These are phyloP conservation scores for Nymphicus hollandicus DNA, from an alignment of 2,113 vertebrate genomes.

Conservation along the genomic window DNA sequence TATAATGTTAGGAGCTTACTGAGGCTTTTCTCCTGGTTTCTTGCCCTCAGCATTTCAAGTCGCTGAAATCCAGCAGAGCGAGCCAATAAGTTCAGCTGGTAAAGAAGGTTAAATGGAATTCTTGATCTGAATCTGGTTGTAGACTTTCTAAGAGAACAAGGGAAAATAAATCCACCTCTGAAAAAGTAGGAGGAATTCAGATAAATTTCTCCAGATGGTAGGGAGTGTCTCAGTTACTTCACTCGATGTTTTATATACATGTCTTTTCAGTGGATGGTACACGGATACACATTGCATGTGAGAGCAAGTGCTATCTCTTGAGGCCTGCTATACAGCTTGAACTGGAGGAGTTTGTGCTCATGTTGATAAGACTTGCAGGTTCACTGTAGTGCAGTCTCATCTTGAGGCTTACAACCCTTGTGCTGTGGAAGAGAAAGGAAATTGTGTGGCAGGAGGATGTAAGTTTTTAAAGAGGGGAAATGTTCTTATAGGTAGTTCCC, in stretches of 20 bases:
- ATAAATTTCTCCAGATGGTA: neutral
- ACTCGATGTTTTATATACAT: neutral
- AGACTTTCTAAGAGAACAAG: neutral
- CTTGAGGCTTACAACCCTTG: neutral
- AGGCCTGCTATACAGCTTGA: neutral
- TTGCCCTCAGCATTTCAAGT: neutral
- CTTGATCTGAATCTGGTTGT: neutral
- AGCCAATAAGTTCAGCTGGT: neutral
- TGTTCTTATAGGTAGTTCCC: neutral
- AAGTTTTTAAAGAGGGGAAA: neutral
- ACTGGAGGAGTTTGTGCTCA: neutral
- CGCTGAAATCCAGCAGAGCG: neutral
- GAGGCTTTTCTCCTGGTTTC: neutral
- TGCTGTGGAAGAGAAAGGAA: neutral
- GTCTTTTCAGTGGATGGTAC: neutral
- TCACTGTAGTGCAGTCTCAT: neutral
- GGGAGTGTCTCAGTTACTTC: neutral
- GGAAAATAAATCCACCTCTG: neutral
- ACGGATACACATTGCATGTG: rapidly evolving
- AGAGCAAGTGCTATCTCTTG: neutral
- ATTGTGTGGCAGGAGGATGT: neutral
- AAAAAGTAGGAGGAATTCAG: neutral
- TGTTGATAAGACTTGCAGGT: neutral
- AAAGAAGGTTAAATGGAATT: neutral
- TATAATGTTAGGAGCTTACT: neutral